Evolutionary conservation across 2,797 vertebrate genomes (phyloP).

Genomic region (Sibirionetta formosa): DNA sequence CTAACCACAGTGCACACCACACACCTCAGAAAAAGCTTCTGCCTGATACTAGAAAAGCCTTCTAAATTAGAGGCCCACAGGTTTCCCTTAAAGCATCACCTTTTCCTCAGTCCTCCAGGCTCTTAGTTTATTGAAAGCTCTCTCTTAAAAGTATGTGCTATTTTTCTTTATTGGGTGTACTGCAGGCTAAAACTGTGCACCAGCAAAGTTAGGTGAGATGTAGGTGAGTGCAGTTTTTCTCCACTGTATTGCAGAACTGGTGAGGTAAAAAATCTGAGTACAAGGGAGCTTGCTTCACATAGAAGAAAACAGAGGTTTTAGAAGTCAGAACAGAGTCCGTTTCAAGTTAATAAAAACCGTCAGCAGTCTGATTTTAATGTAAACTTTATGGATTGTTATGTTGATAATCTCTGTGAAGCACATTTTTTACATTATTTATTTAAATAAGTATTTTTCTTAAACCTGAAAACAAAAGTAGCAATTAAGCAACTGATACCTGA

Average conservation of each 20-base stretch:
- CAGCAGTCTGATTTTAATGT: not conserved
- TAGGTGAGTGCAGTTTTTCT: not conserved
- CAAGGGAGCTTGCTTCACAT: not conserved
- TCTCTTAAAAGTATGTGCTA: not conserved
- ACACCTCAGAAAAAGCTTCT: not conserved
- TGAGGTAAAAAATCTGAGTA: not conserved
- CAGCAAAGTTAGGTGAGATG: not conserved
- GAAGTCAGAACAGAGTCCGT: not conserved
- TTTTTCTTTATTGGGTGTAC: slow-evolving; percentile 6
- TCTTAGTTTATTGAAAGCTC: slow-evolving; percentile 8
- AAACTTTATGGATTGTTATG: not conserved
- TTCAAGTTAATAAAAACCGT: not conserved
- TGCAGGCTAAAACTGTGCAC: not conserved
- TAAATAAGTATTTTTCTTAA: not conserved
- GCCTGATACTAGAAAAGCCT: not conserved
- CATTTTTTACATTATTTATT: not conserved
- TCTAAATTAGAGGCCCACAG: not conserved
- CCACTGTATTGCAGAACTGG: not conserved
- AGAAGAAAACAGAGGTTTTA: not conserved
- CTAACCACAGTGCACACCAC: not conserved
- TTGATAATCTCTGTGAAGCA: not conserved
- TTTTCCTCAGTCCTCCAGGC: not conserved
- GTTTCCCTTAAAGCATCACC: not conserved
- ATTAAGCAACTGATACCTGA: not conserved
- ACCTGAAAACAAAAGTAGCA: not conserved